phyloP scores from a whole-genome alignment of 1,140 invertebrate genomes.

The Catajapyx aquilonaris region DNA sequence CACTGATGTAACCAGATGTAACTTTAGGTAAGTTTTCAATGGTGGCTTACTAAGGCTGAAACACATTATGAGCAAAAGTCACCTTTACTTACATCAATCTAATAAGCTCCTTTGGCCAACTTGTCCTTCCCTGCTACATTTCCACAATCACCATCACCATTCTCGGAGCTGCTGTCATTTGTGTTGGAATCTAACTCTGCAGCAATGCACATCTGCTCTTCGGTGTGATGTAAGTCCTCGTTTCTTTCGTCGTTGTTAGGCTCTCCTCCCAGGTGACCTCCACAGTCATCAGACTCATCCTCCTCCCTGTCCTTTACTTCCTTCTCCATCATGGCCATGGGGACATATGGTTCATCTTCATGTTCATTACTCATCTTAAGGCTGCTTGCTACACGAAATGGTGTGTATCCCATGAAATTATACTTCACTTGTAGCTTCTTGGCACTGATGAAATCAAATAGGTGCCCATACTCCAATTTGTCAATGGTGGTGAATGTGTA shows the following conservation, averaged over 20 bases:
- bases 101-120: constrained; percentile 31
- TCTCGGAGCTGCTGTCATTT: constrained; percentile 30
- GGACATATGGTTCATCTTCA: constrained; percentile 88
- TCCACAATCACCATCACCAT: constrained; percentile 23
- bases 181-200: constrained; percentile 48
- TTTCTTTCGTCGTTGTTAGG: constrained; percentile 48
- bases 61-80: no score
- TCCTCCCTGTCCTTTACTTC: constrained; percentile 79
- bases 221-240: constrained; percentile 61
- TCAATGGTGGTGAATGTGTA: constrained; percentile 97
- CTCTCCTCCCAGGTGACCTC: constrained; percentile 27
- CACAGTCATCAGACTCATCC: constrained; percentile 26
- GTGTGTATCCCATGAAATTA: constrained; percentile 49
- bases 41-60: no score
- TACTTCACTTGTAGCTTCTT: constrained; percentile 95
- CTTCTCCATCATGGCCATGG: constrained; percentile 82
- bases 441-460: constrained; percentile 83
- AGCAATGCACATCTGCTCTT: constrained; percentile 52
- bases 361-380: constrained; percentile 85
- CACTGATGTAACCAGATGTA: no score
- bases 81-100: constrained; percentile 43
- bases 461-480: constrained; percentile 92
- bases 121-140: constrained; percentile 27
- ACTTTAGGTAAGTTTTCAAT: no score
- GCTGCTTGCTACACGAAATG: constrained; percentile 48